Evolutionary conservation across 2,113 vertebrate genomes (phyloP), one percentile per base, ranked within the genome.

Genomic region (Plecotus auritus): DNA sequence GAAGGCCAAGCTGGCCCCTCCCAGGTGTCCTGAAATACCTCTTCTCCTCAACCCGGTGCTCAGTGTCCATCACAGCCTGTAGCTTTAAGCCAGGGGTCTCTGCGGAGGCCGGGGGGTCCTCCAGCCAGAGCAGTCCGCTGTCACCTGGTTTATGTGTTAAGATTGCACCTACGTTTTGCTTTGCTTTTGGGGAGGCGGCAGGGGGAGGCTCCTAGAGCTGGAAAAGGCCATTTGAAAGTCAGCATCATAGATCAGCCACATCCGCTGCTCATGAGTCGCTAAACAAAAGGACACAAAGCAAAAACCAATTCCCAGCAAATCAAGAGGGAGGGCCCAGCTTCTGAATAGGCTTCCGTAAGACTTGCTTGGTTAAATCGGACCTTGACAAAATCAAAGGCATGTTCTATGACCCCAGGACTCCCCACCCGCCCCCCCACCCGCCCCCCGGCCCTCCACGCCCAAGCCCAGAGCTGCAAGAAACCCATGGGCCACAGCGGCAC

Each of bases 241-340:
- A 22, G 49, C 78, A 1, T n/a, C n/a, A 3, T 13, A 12, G 35
- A n/a, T 16, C 32, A 1, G 7, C 51, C 20, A 1, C 7, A 0
- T 23, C 80, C 30, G 1, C 30, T 42, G 37, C 35, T 51, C 49
- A 26, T 18, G 14, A 26, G 72, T 37, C 9, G 17, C 64, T n/a
- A 42, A 80, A 28, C 22, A 49, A 42, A 77, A 18, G 30, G 9
- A 32, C n/a, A 16, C 16, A 69, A 32, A 80, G 35, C 30, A 26
- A 9, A 35, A 40, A n/a, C 14, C 26, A 40, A 49, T 45, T 42
- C n/a, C 37, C 80, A 28, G 2, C 54, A 13, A 72, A 40, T 1
- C 1, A 5, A 37, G 30, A n/a, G 42, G 74, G 82, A 47, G 85
- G 42, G 45, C 0, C 0, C 7, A 13, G 72, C 49, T 26, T 28